Evolutionary conservation across 2,113 vertebrate genomes (phyloP), one percentile per base, ranked within the genome.

Genomic region (Sinosuthora webbiana): DNA sequence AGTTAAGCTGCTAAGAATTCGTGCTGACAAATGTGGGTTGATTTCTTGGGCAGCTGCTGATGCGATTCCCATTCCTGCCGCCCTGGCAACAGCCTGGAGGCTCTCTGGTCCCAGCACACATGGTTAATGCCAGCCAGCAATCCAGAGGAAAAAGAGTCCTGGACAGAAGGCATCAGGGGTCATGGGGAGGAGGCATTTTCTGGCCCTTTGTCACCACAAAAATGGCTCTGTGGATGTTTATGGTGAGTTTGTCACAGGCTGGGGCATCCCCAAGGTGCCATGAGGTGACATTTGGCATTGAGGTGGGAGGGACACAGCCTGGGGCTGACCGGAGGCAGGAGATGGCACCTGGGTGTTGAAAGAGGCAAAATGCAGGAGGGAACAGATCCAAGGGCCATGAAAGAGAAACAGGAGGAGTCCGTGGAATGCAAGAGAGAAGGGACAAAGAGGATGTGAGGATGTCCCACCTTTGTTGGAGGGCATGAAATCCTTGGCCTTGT

Each of bases 401-500:
- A 78, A 95, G 60, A 87, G 69, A 87, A 81, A 64, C 0, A 1
- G 60, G 69, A 60, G 60, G 77, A 37, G 76, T 11, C 71, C 0
- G 1, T 19, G 79, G 73, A 81, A 93, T 89, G 83, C 89, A 47
- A 62, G 28, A 81, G 55, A 35, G 79, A 41, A 76, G 56, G 64
- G 75, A 83, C 18, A 77, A 64, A 17, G 68, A 39, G 60, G 62
- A 49, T 1, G 39, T 42, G 55, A 89, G n/a, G 68, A 42, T n/a
- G 28, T 22, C 39, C 31, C 98, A 99, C 99, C 98, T 99, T 98
- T 99, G 94, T 97, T 98, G 83, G 98, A 96, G 56, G 99, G 98
- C 98, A 99, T 99, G 97, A 99, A 99, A 92, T 99, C 99, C 97
- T 99, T 99, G 41, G 99, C 99, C 91, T 99, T 99, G 98, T 99